Base-by-base conservation (phyloP, 2,113 vertebrate species). In the Xerus inauris region DNA sequence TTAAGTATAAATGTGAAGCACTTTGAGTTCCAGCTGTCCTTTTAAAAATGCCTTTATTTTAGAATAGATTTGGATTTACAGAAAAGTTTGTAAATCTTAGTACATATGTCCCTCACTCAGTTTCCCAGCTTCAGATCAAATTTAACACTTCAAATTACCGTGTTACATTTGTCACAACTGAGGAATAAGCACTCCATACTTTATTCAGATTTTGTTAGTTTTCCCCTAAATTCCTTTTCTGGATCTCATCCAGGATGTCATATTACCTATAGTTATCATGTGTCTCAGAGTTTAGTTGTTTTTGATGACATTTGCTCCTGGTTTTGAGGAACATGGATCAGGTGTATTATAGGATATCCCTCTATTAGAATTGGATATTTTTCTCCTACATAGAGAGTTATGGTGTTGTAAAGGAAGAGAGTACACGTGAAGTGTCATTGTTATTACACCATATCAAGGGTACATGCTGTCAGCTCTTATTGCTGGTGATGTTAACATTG, bases 121-220 rank as follows among this genome's bases (percentile, higher is more conserved):
- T 65, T 96, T 91, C 19, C 57, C 62, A 84, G 19, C 19, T 84
- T 49, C 40, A 8, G n/a, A 26, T 9, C 71, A 65, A 65, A 69
- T 30, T 80, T 94, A 69, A 71, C 22, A 88, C 80, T 54, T 81
- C 62, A 85, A 88, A 71, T 91, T 77, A 67, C 59, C 81, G 32
- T 24, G 57, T 45, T 91, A 38, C 69, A 22, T 76, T 94, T 96
- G 47, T 88, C 16, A 87, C 30, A 87, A 67, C 47, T 75, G 64
- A 35, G 24, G 42, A 72, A 65, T 38, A 22, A 69, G 3, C 22
- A n/a, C 8, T 49, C 28, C 20, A 84, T n/a, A 20, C 42, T 59
- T 94, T 83, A 75, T 84, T 94, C 35, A 85, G 28, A 54, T 93
- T 77, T 94, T 13, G 47, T 87, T 88, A 10, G 10, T 69, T 93